Conservation (phyloP, 1,140 invertebrate species). For the Oryzaephilus surinamensis region DNA sequence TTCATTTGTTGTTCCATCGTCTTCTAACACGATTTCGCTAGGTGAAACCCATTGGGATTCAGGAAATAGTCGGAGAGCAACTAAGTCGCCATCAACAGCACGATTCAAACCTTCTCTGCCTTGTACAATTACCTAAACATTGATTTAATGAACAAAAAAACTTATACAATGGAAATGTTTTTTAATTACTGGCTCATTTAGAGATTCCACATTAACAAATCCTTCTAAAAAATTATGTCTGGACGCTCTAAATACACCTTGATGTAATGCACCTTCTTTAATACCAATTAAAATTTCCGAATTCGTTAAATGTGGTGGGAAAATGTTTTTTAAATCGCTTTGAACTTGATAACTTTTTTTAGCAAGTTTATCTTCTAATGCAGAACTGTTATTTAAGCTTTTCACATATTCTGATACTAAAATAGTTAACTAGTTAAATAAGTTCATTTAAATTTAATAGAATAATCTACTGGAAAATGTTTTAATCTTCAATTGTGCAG, state of each 20-base stretch:
- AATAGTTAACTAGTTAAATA: slow-evolving; percentile 5
- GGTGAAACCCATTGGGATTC: slow-evolving; percentile 83
- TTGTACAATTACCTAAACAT: slow-evolving; percentile 73
- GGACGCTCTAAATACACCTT: slow-evolving; percentile 77
- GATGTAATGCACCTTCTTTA: slow-evolving; percentile 62
- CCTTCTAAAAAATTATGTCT: slow-evolving; percentile 93
- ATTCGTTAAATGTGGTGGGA: slow-evolving; percentile 76
- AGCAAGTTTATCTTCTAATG: slow-evolving; percentile 71
- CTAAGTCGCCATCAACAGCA: slow-evolving; percentile 91
- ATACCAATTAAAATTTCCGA: slow-evolving; percentile 69
- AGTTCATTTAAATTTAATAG: not conserved
- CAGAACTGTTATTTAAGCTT: slow-evolving; percentile 37
- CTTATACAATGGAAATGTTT: not conserved
- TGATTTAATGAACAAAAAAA: slow-evolving; percentile 2
- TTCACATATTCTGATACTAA: slow-evolving; percentile 29
- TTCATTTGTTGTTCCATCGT: slow-evolving; percentile 53
- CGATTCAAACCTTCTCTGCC: slow-evolving; percentile 81
- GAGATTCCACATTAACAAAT: slow-evolving; percentile 69
- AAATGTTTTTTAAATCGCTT: slow-evolving; percentile 44
- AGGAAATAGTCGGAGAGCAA: slow-evolving; percentile 85
- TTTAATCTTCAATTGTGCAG: slow-evolving; percentile 54
- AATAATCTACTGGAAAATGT: slow-evolving; percentile 52
- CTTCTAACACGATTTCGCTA: slow-evolving; percentile 77
- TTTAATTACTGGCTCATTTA: slow-evolving; percentile 58
- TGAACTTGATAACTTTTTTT: slow-evolving; percentile 53